phyloP scores from a whole-genome alignment of 1,140 invertebrate genomes.

The Drosophila fuyamai region DNA sequence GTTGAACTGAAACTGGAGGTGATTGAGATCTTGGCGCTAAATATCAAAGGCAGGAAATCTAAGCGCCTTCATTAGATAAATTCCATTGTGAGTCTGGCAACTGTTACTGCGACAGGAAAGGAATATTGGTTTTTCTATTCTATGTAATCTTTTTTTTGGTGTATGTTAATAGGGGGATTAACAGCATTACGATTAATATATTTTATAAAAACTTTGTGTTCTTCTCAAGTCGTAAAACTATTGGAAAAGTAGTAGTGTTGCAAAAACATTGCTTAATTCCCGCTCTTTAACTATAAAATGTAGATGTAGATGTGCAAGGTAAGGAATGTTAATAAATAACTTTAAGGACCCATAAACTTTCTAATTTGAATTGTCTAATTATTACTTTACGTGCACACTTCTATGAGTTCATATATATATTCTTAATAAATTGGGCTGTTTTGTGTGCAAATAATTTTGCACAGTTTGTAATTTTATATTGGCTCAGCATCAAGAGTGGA shows the following conservation, averaged over 20 bases:
- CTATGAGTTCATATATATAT: conserved; percentile 1
- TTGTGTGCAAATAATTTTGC: conserved; percentile 30
- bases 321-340: too few relatives aligned
- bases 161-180: neutral
- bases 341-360: too few relatives aligned
- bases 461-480: conserved; percentile 45
- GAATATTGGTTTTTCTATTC: neutral
- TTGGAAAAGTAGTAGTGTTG: conserved; percentile 6
- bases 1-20: conserved; percentile 1
- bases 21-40: conserved; percentile 32
- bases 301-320: too few relatives aligned
- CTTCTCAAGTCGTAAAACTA: neutral
- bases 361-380: too few relatives aligned
- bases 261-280: too few relatives aligned
- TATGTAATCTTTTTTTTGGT: neutral
- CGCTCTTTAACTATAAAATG: too few relatives aligned
- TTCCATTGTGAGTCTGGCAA: conserved; percentile 31
- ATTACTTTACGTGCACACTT: too few relatives aligned
- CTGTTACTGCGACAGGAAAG: conserved; percentile 6
- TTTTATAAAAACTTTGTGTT: neutral
- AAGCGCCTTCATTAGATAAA: conserved; percentile 38
- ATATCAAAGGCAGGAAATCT: conserved; percentile 48
- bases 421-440: conserved; percentile 1
- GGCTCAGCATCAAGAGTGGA: conserved; percentile 27
- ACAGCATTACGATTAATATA: neutral